Conservation (phyloP, 1,140 invertebrate species). For the Orchestia grillus region DNA sequence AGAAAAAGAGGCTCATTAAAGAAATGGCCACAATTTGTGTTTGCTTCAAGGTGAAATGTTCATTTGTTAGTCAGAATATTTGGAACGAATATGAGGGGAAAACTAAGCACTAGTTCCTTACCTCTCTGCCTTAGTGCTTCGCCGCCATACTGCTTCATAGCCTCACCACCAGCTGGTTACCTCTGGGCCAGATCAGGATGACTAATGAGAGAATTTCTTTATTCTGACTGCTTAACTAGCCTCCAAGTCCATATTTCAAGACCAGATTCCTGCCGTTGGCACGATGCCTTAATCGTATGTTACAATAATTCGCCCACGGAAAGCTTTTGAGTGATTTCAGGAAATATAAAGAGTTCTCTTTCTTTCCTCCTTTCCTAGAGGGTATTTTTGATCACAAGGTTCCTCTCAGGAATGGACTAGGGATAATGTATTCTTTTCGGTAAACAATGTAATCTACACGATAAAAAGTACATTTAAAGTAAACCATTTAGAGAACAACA, state of each 20-base stretch:
- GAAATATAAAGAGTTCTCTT: neutral
- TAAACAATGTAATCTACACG: no score
- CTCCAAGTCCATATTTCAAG: neutral
- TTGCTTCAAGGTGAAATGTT: neutral
- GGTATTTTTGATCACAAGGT: neutral
- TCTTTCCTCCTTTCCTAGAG: neutral
- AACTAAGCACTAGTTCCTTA: no score
- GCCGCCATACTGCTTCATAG: no score
- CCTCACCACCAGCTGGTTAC: no score
- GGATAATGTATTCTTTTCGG: no score
- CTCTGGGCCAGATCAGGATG: no score
- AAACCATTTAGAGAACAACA: no score
- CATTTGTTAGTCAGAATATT: neutral
- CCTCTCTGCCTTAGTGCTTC: no score
- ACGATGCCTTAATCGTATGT: neutral
- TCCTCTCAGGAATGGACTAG: neutral
- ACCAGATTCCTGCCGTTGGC: neutral
- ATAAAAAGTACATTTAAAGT: no score
- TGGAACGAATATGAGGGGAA: neutral
- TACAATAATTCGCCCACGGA: neutral
- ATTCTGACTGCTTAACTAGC: neutral
- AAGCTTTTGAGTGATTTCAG: neutral
- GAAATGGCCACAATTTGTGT: neutral
- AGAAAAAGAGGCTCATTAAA: neutral
- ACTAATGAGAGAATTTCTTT: neutral